Conservation (phyloP, 2,797 vertebrate genomes). For the Gadopsis marmoratus region DNA sequence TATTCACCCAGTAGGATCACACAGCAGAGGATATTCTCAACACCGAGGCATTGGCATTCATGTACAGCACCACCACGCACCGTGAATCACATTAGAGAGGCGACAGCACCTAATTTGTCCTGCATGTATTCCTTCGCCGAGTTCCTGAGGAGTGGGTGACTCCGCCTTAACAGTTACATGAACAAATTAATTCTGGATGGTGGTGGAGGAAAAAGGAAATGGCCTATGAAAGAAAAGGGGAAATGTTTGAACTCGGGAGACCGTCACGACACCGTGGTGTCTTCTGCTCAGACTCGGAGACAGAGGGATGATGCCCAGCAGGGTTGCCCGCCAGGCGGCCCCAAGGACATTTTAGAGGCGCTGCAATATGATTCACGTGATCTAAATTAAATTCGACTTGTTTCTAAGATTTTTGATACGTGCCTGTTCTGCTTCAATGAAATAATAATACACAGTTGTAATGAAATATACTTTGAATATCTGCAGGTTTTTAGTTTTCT, state of each 20-base stretch:
- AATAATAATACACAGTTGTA: neutral
- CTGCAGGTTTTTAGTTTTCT: neutral
- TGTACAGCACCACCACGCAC: constrained; percentile 8
- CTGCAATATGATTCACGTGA: neutral
- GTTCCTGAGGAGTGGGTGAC: constrained; percentile 10
- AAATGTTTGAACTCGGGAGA: constrained; percentile 8
- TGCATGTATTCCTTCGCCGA: neutral
- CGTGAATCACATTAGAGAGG: constrained; percentile 21
- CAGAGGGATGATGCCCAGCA: neutral
- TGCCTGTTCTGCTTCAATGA: neutral
- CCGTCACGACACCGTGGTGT: constrained; percentile 24
- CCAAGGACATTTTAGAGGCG: neutral
- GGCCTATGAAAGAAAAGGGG: neutral
- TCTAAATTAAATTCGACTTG: neutral
- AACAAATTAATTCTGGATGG: constrained; percentile 26
- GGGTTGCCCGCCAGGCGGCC: constrained; percentile 7
- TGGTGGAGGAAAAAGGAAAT: neutral
- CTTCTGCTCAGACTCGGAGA: constrained; percentile 13
- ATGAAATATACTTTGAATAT: too few species aligned
- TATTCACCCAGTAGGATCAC: neutral
- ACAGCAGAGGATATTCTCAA: neutral
- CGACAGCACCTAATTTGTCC: constrained; percentile 23
- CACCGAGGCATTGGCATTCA: neutral
- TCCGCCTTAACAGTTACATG: constrained; percentile 20
- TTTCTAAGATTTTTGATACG: neutral